Evolutionary conservation across 2,113 vertebrate genomes (phyloP).

Genomic region (Phalacrocorax brasilianus): DNA sequence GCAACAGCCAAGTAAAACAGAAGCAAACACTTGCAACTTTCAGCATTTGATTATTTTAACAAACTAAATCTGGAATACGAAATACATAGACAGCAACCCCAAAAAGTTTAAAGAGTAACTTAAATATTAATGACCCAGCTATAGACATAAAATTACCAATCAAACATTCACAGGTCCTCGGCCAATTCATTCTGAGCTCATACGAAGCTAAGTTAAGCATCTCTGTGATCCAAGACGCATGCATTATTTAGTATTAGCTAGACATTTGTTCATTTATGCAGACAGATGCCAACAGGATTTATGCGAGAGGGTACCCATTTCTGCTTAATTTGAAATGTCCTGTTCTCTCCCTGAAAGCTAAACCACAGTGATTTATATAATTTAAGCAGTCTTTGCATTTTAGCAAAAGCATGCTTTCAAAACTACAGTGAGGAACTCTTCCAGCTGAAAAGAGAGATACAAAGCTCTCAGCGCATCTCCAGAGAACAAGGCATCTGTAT

Average conservation of each 20-base stretch:
- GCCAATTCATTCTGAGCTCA: background rate
- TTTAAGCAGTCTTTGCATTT: background rate
- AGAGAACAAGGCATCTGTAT: background rate
- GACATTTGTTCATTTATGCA: slow-evolving; percentile 36
- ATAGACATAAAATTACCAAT: background rate
- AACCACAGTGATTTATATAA: background rate
- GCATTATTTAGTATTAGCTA: slow-evolving; percentile 51
- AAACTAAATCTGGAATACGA: background rate
- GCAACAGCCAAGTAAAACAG: background rate
- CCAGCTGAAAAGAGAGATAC: background rate
- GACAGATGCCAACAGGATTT: slow-evolving; percentile 38
- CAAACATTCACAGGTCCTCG: background rate
- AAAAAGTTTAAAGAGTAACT: background rate
- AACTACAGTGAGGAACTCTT: background rate
- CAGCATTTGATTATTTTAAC: background rate
- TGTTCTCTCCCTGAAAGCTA: slow-evolving; percentile 16
- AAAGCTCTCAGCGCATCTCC: background rate
- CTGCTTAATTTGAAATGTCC: slow-evolving; percentile 2
- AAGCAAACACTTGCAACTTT: background rate
- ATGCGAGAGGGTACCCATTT: background rate
- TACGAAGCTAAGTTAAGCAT: slow-evolving; percentile 29
- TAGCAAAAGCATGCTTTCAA: background rate
- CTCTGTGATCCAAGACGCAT: slow-evolving; percentile 12
- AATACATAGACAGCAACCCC: background rate
- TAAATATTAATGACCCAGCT: slow-evolving; percentile 34